Evolutionary conservation across 2,113 vertebrate genomes (phyloP).

Genomic region (Rhinolophus ferrumequinum): DNA sequence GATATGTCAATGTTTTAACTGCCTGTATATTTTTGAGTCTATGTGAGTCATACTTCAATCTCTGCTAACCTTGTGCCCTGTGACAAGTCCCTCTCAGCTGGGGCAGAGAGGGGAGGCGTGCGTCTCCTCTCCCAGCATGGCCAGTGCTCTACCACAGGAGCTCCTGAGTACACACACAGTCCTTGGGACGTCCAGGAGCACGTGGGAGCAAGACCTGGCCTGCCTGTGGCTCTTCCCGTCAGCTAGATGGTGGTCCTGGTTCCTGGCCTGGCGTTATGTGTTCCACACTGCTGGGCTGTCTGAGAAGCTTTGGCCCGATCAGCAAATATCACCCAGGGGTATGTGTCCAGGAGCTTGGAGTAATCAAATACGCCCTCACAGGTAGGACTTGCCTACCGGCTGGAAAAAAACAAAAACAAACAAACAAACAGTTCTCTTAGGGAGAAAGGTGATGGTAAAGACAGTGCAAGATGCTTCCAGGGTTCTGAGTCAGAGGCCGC

Average conservation of each 20-base stretch:
- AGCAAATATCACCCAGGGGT: neutral
- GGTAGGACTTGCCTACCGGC: neutral
- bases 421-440: neutral
- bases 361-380: neutral
- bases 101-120: neutral
- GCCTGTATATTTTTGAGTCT: neutral
- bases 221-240: neutral
- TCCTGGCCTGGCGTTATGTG: neutral
- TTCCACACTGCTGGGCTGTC: neutral
- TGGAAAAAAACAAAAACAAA: neutral
- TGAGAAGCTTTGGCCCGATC: neutral
- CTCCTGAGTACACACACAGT: neutral
- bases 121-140: neutral
- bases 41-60: neutral
- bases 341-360: neutral
- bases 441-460: neutral
- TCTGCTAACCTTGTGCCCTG: neutral
- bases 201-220: constrained; percentile 53
- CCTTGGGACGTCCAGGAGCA: neutral
- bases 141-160: constrained; percentile 49
- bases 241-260: neutral
- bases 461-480: neutral
- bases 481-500: neutral
- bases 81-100: neutral
- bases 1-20: neutral